Evolutionary conservation across 2,888 invertebrate species (phyloP), one percentile per base, ranked within the genome.

Genomic region (Nymphalis polychloros): DNA sequence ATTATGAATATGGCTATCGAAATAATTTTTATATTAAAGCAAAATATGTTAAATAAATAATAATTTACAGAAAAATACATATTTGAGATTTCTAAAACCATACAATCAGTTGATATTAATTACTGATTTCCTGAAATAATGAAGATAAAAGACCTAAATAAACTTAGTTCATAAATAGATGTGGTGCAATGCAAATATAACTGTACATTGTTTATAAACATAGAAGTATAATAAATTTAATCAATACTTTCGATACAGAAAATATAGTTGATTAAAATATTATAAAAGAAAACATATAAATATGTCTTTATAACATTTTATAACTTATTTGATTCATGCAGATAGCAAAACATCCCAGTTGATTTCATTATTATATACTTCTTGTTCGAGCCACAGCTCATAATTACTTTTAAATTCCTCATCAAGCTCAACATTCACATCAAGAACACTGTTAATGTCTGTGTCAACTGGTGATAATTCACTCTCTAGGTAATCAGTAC

Each of bases 321-420:
- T 27, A 48, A 53, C 47, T 62, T 41, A 41, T 41, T 41, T 41
- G 13, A 13, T 41, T 74, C 62, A 73, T 63, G 72, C 50, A 23
- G 73, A 70, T 57, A 75, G 53, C 60, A 75, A 64, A 59, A 75
- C 72, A 62, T 75, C 75, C 75, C 75, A 75, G 69, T 75, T 74
- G 50, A 75, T 75, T 81, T 95, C 94, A 81, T 96, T 96, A 82
- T 96, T 96, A 87, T 97, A 98, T 27, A 99, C 99, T 93, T 99
- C 99, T 84, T 98, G 96, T 78, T 99, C 97, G 68, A 99, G 93
- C 99, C 99, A 99, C 20, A 96, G 86, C 82, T 98, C 97, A 87
- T 99, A 99, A 83, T 98, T 97, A 70, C 96, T 95, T 87, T 97
- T 98, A 82, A 98, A 98, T 84, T 97, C 98, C 63, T 97, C 97